These are phyloP conservation scores for Mungos mungo DNA, from an alignment of 2,113 vertebrate genomes.

Conservation along the genomic window DNA sequence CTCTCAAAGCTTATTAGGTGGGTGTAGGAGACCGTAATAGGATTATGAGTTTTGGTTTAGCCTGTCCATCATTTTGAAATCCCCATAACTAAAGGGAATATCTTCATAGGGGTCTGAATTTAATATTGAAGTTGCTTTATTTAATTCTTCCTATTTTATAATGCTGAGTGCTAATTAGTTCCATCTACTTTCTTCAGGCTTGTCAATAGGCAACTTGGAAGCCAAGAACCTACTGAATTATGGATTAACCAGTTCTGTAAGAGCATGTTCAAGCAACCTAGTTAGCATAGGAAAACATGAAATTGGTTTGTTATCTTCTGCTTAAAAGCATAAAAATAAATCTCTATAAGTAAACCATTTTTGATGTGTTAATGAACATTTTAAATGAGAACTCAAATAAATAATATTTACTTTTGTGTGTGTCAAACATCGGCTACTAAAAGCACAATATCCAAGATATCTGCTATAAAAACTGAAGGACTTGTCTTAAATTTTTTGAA, in stretches of 20 bases:
- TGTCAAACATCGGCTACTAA: background rate
- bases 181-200: conserved; percentile 76
- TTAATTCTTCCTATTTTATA: conserved; percentile 78
- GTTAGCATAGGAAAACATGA: conserved; percentile 58
- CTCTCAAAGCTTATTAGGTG: conserved; percentile 77
- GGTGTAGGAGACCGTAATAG: conserved; percentile 76
- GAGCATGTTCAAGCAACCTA: conserved; percentile 62
- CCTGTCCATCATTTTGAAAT: conserved; percentile 80
- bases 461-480: background rate
- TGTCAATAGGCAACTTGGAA: conserved; percentile 75
- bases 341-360: background rate
- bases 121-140: conserved; percentile 77
- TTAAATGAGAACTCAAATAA: conserved; percentile 26
- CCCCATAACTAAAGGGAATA: conserved; percentile 78
- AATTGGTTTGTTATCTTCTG: conserved; percentile 59
- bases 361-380: conserved; percentile 41
- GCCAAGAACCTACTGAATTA: conserved; percentile 72
- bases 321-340: conserved; percentile 49
- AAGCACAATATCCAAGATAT: background rate
- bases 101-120: conserved; percentile 77
- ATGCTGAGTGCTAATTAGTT: conserved; percentile 79
- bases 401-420: background rate
- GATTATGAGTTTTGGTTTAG: conserved; percentile 79
- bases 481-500: background rate
- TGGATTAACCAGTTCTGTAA: conserved; percentile 72